phyloP scores from a whole-genome alignment of 2,888 invertebrate genomes.

The Cheilosia soror region DNA sequence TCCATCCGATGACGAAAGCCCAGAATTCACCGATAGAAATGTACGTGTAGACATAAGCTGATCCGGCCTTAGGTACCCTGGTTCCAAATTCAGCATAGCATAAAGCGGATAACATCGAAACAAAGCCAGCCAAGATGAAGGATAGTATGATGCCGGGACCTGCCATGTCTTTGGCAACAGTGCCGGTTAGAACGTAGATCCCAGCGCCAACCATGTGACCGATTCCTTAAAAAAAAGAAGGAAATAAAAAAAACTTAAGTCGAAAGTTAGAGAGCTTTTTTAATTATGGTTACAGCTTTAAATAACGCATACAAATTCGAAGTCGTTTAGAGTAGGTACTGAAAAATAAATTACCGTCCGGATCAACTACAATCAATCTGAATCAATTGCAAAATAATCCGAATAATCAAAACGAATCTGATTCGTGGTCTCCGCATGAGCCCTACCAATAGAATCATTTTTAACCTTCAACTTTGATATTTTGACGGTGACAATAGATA shows the following conservation, averaged over 20 bases:
- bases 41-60: conserved; percentile 97
- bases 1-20: conserved; percentile 98
- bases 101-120: conserved; percentile 91
- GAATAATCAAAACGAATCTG: no score
- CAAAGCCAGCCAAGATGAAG: conserved; percentile 91
- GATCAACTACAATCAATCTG: no score
- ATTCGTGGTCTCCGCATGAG: no score
- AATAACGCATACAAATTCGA: no score
- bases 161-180: conserved; percentile 91
- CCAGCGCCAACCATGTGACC: conserved; percentile 98
- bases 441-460: no score
- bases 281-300: no score
- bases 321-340: no score
- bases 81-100: conserved; percentile 94
- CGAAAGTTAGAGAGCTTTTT: no score
- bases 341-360: no score
- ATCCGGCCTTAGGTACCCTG: conserved; percentile 94
- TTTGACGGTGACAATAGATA: no score
- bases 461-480: no score
- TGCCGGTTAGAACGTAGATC: conserved; percentile 95
- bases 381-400: no score
- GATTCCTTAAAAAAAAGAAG: conserved; percentile 86
- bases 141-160: conserved; percentile 90
- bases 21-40: conserved; percentile 96
- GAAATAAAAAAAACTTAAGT: not conserved